These are phyloP conservation scores for Congeria kusceri DNA, from an alignment of 2,888 invertebrate species.

Conservation along the genomic window DNA sequence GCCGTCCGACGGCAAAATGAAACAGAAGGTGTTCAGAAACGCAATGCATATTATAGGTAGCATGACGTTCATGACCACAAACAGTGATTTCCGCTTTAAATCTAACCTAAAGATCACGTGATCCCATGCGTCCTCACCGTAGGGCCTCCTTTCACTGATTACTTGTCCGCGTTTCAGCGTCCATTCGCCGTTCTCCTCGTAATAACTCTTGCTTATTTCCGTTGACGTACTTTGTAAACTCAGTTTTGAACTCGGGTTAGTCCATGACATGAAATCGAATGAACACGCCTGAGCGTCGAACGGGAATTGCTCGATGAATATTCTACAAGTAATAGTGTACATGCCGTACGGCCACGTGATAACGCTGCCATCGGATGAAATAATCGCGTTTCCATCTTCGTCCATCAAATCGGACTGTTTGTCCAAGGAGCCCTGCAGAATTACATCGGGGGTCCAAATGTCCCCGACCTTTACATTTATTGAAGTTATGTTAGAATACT, in stretches of 20 bases:
- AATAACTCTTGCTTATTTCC: constrained; percentile 7
- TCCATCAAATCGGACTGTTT: constrained; percentile 54
- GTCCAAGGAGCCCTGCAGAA: constrained; percentile 46
- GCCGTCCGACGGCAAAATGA: constrained; percentile 47
- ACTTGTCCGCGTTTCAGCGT: not conserved
- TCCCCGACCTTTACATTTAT: constrained; percentile 49
- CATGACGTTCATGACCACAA: constrained; percentile 39
- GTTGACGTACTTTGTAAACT: not conserved
- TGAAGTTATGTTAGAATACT: constrained; percentile 29
- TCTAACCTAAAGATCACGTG: constrained; percentile 20
- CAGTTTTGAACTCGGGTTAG: constrained; percentile 31
- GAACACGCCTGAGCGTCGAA: constrained; percentile 64
- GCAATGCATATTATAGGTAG: constrained; percentile 43
- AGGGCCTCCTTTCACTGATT: constrained; percentile 1
- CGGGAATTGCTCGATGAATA: constrained; percentile 53
- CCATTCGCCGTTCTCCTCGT: constrained; percentile 49
- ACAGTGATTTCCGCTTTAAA: constrained; percentile 36
- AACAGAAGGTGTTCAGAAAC: constrained; percentile 40
- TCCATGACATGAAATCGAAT: constrained; percentile 60
- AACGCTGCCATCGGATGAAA: constrained; percentile 45
- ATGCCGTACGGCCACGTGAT: constrained; percentile 50
- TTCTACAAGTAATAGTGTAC: constrained; percentile 47
- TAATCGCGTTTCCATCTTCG: constrained; percentile 37
- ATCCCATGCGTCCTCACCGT: constrained; percentile 21
- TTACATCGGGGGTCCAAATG: constrained; percentile 62